Base-by-base conservation (phyloP, 2,113 vertebrate species). In the Lagopus leucura region DNA sequence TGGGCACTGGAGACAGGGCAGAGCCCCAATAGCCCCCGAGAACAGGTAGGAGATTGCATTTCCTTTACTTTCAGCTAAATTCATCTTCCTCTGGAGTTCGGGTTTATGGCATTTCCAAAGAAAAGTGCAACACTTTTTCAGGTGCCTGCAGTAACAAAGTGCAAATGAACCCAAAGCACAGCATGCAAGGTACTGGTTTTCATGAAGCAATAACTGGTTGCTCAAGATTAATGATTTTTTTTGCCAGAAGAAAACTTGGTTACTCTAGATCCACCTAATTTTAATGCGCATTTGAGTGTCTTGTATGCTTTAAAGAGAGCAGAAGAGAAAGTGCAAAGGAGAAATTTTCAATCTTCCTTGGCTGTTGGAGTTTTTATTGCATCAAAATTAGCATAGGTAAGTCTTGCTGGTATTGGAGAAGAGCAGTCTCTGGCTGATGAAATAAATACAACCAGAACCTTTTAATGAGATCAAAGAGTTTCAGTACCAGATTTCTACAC, bases 21-120 rank as follows among this genome's bases (percentile, higher is more conserved):
- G 93, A 99, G 99, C 83, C 99, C 99, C 83, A 99, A 98, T 93
- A 99, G 97, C 73, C 99, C 99, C 82, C 98, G 99, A 25, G 98
- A 96, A 42, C 98, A 98, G 98, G 97, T 96, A 38, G 4, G 91
- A 13, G 11, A 15, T 6, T 13, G 28, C 1, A 0, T 13, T 64
- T 25, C 19, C 50, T 71, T 80, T 87, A 28, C 38, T 48, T 79
- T 24, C 0, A 0, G 19, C n/a, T 36, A 4, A 52, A 38, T 10
- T 48, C 54, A 24, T 48, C 45, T 71, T 36, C 50, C 38, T 42
- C 30, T 16, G 52, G 52, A 54, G 52, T 54, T 54, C 6, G 8
- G 14, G 52, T 54, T 54, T 28, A 27, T 0, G 48, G 12, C 0
- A 1, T n/a, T 70, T n/a, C 15, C 20, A 67, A 40, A 79, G 69